Evolutionary conservation across 37 sponge, comb jelly and placozoan genomes (phyloP).

Genomic region (Tethya wilhelma): DNA sequence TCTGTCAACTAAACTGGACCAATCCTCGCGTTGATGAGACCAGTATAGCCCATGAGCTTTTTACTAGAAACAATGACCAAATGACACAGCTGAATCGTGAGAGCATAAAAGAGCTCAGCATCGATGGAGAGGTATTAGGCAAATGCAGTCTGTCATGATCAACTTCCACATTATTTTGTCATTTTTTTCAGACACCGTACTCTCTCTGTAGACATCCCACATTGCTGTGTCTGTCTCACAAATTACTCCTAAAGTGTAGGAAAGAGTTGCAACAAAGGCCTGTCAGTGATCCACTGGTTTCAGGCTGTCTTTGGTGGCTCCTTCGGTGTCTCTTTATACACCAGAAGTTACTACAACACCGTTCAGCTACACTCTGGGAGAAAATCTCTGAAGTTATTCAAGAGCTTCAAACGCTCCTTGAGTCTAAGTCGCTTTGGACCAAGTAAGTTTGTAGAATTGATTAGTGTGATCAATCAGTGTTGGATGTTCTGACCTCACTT

Average conservation of each 20-base stretch:
- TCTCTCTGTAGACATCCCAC: slow-evolving; percentile 11
- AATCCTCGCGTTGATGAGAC: slow-evolving; percentile 37
- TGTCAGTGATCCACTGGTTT: neutral
- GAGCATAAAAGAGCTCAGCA: slow-evolving; percentile 26
- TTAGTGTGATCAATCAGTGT: neutral
- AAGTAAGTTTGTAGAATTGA: neutral
- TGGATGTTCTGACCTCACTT: neutral
- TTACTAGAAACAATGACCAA: neutral
- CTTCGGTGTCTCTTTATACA: slow-evolving; percentile 54
- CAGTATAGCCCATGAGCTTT: neutral
- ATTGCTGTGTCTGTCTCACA: slow-evolving; percentile 44
- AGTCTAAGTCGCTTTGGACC: neutral
- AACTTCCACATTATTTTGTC: neutral
- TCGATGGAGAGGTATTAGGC: slow-evolving; percentile 58
- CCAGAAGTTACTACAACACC: slow-evolving; percentile 52
- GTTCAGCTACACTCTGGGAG: slow-evolving; percentile 53
- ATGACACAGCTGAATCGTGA: slow-evolving; percentile 26
- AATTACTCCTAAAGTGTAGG: slow-evolving; percentile 23
- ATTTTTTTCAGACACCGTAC: slow-evolving; percentile 20
- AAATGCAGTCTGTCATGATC: neutral
- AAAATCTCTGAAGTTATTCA: slow-evolving; percentile 32
- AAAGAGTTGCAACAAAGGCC: neutral
- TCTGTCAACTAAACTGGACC: slow-evolving; percentile 77
- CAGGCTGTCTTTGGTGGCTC: neutral
- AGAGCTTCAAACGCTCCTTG: neutral